Conservation (phyloP, 2,797 vertebrate genomes). For the Hapalemur alaotrensis region DNA sequence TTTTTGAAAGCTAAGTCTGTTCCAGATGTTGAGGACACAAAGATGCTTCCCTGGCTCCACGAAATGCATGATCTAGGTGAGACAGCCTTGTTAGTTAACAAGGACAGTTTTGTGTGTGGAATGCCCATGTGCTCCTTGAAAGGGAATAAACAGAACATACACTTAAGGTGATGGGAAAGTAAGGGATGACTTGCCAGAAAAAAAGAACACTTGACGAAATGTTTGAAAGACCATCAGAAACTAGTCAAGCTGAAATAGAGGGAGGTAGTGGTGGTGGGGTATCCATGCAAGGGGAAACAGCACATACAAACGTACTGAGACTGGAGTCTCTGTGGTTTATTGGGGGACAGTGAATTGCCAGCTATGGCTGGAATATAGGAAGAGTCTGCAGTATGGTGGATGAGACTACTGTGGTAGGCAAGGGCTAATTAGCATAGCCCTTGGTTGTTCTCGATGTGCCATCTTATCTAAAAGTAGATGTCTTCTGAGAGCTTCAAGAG, state of each 20-base stretch:
- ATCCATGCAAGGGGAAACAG: not conserved
- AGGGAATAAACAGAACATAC: not conserved
- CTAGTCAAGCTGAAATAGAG: not conserved
- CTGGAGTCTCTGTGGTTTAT: not conserved
- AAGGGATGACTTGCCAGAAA: not conserved
- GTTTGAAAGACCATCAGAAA: conserved; percentile 14
- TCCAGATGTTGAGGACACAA: not conserved
- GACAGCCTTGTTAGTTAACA: not conserved
- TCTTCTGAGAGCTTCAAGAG: no score
- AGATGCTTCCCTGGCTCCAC: not conserved
- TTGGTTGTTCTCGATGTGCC: no score
- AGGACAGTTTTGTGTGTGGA: not conserved
- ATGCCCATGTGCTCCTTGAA: not conserved
- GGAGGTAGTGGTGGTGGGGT: not conserved
- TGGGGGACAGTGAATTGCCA: not conserved
- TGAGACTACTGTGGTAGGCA: not conserved
- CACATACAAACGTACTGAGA: not conserved
- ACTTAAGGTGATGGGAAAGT: not conserved
- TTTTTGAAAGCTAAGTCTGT: not conserved
- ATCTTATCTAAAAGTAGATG: no score
- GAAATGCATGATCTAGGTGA: not conserved
- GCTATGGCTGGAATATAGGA: not conserved
- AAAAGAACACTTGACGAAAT: not conserved
- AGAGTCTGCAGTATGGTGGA: not conserved
- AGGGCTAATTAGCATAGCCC: not conserved